A percentile compares a stretch with the other conserved stretches of the same genome.
These are phyloP conservation scores for Ganaspis brasiliensis DNA, from an alignment of 2,888 invertebrate genomes.

Conservation along the genomic window DNA sequence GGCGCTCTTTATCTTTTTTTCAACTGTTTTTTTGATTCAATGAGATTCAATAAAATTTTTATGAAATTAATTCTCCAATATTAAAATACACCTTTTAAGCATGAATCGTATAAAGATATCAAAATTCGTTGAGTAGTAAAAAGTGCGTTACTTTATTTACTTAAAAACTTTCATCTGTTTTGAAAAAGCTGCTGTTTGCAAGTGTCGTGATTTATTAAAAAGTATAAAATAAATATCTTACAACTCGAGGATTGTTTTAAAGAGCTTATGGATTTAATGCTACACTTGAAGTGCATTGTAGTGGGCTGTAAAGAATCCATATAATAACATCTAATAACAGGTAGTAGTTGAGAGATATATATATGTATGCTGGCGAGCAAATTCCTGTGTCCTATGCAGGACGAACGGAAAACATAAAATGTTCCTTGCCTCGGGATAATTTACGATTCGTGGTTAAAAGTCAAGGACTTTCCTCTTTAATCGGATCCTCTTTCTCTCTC, in stretches of 20 bases:
- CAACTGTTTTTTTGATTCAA: no score
- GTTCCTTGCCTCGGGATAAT: conserved; percentile 63
- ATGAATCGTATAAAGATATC: background rate
- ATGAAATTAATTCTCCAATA: no score
- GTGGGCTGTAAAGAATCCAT: conserved; percentile 18
- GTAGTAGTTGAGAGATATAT: conserved; percentile 13
- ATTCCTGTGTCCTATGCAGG: conserved; percentile 23
- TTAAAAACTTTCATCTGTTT: background rate
- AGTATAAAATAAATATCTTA: background rate
- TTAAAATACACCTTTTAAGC: no score
- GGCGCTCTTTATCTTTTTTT: no score
- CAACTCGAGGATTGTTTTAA: background rate
- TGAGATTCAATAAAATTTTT: no score
- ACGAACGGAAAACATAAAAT: conserved; percentile 59
- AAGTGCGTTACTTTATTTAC: background rate
- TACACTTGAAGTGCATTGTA: conserved; percentile 10
- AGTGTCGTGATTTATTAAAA: conserved; percentile 4
- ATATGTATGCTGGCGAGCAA: background rate
- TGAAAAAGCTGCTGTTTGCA: background rate
- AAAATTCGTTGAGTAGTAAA: no score
- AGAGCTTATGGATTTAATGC: conserved; percentile 3
- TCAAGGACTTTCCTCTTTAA: conserved; percentile 62
- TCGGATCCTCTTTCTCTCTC: conserved; percentile 19
- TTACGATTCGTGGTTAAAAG: conserved; percentile 67
- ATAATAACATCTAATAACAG: conserved; percentile 40